Conservation (phyloP, 2,888 invertebrate genomes). For the Loripinus fragilis region DNA sequence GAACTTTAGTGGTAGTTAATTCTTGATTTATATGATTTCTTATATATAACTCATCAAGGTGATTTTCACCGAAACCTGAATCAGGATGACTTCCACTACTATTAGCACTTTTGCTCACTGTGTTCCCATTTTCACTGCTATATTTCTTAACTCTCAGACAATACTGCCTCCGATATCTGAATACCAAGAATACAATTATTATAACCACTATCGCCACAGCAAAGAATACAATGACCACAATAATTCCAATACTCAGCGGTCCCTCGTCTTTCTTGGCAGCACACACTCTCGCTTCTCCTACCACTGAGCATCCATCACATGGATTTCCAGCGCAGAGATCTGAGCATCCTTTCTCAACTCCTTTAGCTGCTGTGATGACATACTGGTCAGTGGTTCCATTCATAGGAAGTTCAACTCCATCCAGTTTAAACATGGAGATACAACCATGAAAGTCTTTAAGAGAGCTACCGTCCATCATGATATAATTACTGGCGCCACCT, state of each 20-base stretch:
- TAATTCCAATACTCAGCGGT: slow-evolving; percentile 95
- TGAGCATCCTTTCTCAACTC: slow-evolving; percentile 66
- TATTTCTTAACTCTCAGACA: slow-evolving; percentile 55
- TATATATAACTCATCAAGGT: slow-evolving; percentile 79
- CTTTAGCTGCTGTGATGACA: slow-evolving; percentile 69
- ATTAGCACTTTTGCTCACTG: slow-evolving; percentile 59
- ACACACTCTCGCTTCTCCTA: slow-evolving; percentile 67
- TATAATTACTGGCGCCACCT: slow-evolving; percentile 84
- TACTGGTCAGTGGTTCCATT: slow-evolving; percentile 89
- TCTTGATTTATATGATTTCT: slow-evolving; percentile 92
- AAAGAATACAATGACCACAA: slow-evolving; percentile 96
- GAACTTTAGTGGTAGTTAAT: slow-evolving; percentile 86
- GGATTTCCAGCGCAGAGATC: slow-evolving; percentile 68
- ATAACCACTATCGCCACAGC: slow-evolving; percentile 86
- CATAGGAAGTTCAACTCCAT: slow-evolving; percentile 94
- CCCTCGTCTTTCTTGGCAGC: slow-evolving; percentile 88
- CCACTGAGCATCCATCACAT: slow-evolving; percentile 67
- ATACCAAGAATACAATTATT: slow-evolving; percentile 89
- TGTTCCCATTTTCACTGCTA: slow-evolving; percentile 84
- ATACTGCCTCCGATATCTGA: slow-evolving; percentile 91
- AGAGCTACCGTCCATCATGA: slow-evolving; percentile 51
- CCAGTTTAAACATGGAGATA: slow-evolving; percentile 93
- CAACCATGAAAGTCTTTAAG: slow-evolving; percentile 92
- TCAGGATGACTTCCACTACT: slow-evolving; percentile 70
- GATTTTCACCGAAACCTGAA: slow-evolving; percentile 75